These are phyloP conservation scores for Telmatherina bonti DNA, from an alignment of 2,797 vertebrate genomes.

Conservation along the genomic window DNA sequence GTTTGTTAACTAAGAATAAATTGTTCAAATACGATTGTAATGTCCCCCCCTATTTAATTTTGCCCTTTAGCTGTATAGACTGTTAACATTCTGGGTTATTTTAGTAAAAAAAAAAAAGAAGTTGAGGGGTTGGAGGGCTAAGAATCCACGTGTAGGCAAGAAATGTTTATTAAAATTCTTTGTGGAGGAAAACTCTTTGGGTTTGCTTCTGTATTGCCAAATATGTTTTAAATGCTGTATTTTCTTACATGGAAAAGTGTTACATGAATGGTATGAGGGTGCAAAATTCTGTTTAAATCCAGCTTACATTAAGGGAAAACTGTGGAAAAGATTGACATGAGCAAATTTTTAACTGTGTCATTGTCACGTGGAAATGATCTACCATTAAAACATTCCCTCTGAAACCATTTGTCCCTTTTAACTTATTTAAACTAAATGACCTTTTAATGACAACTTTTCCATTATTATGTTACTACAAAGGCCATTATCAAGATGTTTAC, in stretches of 20 bases:
- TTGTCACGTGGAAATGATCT: constrained; percentile 85
- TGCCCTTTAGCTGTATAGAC: constrained; percentile 81
- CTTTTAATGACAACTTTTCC: too few species aligned
- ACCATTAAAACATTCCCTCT: constrained; percentile 90
- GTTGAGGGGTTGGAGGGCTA: constrained; percentile 64
- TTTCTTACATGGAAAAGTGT: constrained; percentile 87
- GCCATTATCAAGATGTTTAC: too few species aligned
- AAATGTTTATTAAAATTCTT: constrained; percentile 71
- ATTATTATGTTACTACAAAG: too few species aligned
- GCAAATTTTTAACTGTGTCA: constrained; percentile 81
- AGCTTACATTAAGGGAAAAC: constrained; percentile 72
- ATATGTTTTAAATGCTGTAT: constrained; percentile 85
- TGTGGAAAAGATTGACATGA: constrained; percentile 73
- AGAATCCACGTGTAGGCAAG: constrained; percentile 76
- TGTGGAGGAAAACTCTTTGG: constrained; percentile 76
- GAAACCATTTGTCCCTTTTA: constrained; percentile 60
- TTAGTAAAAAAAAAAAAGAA: constrained; percentile 59
- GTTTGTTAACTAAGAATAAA: constrained; percentile 59
- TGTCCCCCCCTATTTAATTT: constrained; percentile 51
- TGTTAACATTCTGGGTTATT: constrained; percentile 81
- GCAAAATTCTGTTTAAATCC: constrained; percentile 66
- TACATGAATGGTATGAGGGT: constrained; percentile 74
- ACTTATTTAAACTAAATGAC: constrained; percentile 41
- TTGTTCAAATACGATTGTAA: constrained; percentile 75
- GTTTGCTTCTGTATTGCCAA: constrained; percentile 87